phyloP scores from a whole-genome alignment of 2,113 vertebrate genomes.

The Dolichotis patagonum region DNA sequence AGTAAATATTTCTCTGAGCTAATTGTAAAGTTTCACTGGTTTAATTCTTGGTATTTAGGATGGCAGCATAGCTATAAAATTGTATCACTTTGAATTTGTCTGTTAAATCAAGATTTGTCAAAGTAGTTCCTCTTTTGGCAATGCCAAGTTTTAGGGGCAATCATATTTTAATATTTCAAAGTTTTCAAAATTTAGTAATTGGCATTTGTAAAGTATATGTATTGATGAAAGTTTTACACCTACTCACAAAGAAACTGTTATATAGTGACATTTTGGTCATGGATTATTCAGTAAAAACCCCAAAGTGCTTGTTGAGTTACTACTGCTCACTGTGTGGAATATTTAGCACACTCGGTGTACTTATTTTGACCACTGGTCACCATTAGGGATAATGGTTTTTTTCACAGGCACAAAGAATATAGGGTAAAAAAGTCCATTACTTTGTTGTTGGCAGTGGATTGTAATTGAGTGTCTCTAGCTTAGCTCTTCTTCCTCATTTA shows the following conservation, averaged over 20 bases:
- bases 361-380: conserved; percentile 19
- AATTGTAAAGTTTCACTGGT: background rate
- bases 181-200: conserved; percentile 39
- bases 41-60: background rate
- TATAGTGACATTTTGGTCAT: background rate
- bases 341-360: background rate
- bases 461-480: conserved; percentile 19
- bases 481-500: conserved; percentile 4
- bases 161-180: conserved; percentile 22
- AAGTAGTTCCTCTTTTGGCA: conserved; percentile 42
- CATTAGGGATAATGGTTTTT: background rate
- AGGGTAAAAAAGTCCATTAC: background rate
- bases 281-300: conserved; percentile 24
- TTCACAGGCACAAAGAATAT: conserved; percentile 3
- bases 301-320: conserved; percentile 1
- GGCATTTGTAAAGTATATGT: conserved; percentile 10
- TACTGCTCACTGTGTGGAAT: background rate
- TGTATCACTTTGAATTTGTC: background rate
- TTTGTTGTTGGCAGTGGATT: conserved; percentile 7
- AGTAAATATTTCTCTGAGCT: conserved; percentile 22
- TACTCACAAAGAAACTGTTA: conserved; percentile 32
- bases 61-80: conserved; percentile 1
- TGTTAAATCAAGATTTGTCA: background rate
- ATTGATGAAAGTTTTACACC: conserved; percentile 6
- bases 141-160: conserved; percentile 45